Evolutionary conservation across 2,797 vertebrate genomes (phyloP).

Genomic region (Aulostomus chinensis): DNA sequence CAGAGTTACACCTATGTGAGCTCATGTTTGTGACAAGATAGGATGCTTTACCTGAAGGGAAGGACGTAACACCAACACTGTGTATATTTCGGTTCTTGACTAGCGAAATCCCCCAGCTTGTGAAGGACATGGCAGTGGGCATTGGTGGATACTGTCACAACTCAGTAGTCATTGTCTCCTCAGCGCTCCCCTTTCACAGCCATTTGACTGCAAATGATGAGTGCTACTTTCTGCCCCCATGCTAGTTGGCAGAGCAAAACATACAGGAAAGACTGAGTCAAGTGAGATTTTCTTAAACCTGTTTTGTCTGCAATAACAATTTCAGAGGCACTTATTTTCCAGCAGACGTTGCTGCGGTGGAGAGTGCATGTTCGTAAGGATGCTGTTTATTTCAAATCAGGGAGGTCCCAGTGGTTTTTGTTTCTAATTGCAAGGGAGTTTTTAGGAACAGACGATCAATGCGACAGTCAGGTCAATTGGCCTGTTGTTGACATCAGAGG

Average conservation of each 20-base stretch:
- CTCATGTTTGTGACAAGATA: too few species aligned
- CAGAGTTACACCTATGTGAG: slow-evolving; percentile 8
- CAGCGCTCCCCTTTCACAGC: slow-evolving; percentile 8
- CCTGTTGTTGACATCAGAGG: slow-evolving; percentile 22
- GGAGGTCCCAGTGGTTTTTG: slow-evolving; percentile 11
- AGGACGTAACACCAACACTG: neutral
- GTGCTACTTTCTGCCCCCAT: neutral
- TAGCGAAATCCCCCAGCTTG: slow-evolving; percentile 3
- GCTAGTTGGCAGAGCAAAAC: slow-evolving; percentile 9
- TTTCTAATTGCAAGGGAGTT: slow-evolving; percentile 24
- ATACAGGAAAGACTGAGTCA: slow-evolving; percentile 5
- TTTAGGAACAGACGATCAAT: slow-evolving; percentile 30
- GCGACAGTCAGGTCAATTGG: slow-evolving; percentile 17
- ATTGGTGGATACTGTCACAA: slow-evolving; percentile 9
- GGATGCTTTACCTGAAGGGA: neutral
- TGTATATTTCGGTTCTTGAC: slow-evolving; percentile 2
- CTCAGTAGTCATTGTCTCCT: slow-evolving; percentile 19
- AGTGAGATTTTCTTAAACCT: too few species aligned
- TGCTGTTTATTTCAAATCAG: slow-evolving; percentile 3
- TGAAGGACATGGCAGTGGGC: slow-evolving; percentile 17
- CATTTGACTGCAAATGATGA: slow-evolving; percentile 14
- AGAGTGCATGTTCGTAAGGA: too few species aligned
- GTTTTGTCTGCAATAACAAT: too few species aligned
- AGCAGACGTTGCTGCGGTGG: too few species aligned
- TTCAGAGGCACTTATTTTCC: too few species aligned